Percentiles rank a stretch among this genome's conserved stretches.
Evolutionary conservation across 2,797 vertebrate genomes (phyloP).

Genomic region (Chelidonichthys spinosus): DNA sequence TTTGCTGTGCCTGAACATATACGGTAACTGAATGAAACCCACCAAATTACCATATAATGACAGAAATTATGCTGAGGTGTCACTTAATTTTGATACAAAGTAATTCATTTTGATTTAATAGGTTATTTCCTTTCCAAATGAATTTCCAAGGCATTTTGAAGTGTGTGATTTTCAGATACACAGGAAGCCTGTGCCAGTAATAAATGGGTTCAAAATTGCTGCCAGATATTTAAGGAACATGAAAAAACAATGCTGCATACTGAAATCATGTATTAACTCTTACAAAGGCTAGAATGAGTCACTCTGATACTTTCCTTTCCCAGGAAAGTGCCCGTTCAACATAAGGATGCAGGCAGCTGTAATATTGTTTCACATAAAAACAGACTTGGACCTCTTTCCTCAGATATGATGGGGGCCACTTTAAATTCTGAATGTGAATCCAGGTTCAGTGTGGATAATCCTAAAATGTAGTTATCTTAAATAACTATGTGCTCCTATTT

Average conservation of each 20-base stretch:
- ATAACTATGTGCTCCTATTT: slow-evolving; percentile 19
- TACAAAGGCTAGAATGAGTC: slow-evolving; percentile 19
- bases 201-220: slow-evolving; percentile 46
- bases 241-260: slow-evolving; percentile 18
- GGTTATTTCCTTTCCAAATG: slow-evolving; percentile 34
- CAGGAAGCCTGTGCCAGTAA: slow-evolving; percentile 28
- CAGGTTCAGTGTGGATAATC: slow-evolving; percentile 2
- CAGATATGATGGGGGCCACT: not conserved
- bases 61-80: slow-evolving; percentile 22
- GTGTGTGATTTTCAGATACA: slow-evolving; percentile 46
- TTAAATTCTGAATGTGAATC: slow-evolving; percentile 23
- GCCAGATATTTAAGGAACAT: slow-evolving; percentile 47
- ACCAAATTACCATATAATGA: slow-evolving; percentile 19
- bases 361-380: slow-evolving; percentile 30
- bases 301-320: slow-evolving; percentile 12
- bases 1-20: slow-evolving; percentile 35
- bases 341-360: slow-evolving; percentile 28
- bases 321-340: slow-evolving; percentile 22
- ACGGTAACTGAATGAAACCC: slow-evolving; percentile 10
- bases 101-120: slow-evolving; percentile 31
- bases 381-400: slow-evolving; percentile 17
- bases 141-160: slow-evolving; percentile 32
- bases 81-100: slow-evolving; percentile 42
- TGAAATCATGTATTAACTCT: slow-evolving; percentile 27
- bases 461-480: slow-evolving; percentile 20